A percentile compares a stretch with the other conserved stretches of the same genome.
Evolutionary conservation across 2,888 invertebrate species (phyloP).

Genomic region (Phorcus lineatus): DNA sequence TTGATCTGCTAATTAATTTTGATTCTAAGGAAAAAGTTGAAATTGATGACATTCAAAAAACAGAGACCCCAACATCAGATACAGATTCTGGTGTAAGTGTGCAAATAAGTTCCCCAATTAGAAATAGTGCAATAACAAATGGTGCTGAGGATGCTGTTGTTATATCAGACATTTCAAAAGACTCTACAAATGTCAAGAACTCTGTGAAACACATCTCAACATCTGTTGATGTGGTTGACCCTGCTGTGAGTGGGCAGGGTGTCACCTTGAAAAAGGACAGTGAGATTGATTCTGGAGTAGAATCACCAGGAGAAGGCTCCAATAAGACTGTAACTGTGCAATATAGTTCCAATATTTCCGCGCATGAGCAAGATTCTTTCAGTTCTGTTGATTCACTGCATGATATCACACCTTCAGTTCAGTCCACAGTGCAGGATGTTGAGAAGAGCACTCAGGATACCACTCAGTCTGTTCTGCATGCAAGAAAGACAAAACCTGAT

Average conservation of each 20-base stretch:
- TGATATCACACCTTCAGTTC: slow-evolving; percentile 17
- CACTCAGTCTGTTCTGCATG: too few species aligned
- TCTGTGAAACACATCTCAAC: neutral
- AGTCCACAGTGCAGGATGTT: neutral
- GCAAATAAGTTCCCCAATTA: neutral
- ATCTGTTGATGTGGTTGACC: neutral
- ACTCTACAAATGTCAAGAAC: neutral
- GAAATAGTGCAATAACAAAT: neutral
- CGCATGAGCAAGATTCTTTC: slow-evolving; percentile 12
- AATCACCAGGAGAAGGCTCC: neutral
- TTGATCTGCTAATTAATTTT: slow-evolving; percentile 15
- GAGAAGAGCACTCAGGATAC: neutral
- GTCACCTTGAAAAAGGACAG: neutral
- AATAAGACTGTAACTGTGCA: slow-evolving; percentile 14
- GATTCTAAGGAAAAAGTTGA: neutral
- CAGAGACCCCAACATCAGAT: slow-evolving; percentile 3
- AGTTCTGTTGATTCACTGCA: slow-evolving; percentile 24
- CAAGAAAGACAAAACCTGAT: neutral
- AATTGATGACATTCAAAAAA: neutral
- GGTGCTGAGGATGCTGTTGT: neutral
- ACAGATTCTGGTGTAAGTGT: slow-evolving; percentile 14
- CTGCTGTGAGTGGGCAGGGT: neutral
- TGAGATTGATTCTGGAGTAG: neutral
- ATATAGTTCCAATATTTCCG: slow-evolving; percentile 14
- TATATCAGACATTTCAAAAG: neutral